These are phyloP conservation scores for Lacanobia oleracea DNA, from an alignment of 2,888 invertebrate species.

Conservation along the genomic window DNA sequence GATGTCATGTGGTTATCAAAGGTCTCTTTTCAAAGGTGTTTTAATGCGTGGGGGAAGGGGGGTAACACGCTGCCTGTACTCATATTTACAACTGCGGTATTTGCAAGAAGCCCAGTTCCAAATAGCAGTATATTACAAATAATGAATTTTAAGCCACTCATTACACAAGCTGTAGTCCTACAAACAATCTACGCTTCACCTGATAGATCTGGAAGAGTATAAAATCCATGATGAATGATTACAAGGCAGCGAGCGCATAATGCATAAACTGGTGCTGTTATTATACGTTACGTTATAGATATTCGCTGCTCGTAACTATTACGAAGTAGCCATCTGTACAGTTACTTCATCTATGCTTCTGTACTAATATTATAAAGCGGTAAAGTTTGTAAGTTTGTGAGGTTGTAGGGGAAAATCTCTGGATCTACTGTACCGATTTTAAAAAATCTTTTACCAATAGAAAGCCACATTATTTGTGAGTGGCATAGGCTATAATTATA, in stretches of 20 bases:
- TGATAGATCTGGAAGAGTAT: conserved; percentile 42
- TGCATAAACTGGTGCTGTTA: conserved; percentile 49
- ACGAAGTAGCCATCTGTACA: conserved; percentile 38
- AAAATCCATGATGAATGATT: conserved; percentile 56
- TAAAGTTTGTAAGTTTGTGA: too few species aligned
- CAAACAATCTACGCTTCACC: conserved; percentile 18
- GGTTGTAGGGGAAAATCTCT: too few species aligned
- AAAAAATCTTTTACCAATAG: too few species aligned
- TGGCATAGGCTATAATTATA: too few species aligned
- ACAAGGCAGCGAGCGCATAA: conserved; percentile 40
- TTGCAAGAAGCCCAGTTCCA: neutral
- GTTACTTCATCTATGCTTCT: conserved; percentile 48
- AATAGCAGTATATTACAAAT: neutral
- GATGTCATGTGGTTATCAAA: too few species aligned
- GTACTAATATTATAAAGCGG: too few species aligned
- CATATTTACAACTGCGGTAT: neutral
- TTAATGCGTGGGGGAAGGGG: neutral
- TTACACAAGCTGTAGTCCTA: conserved; percentile 20
- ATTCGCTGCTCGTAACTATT: conserved; percentile 45
- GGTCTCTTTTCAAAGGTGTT: neutral
- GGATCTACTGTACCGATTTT: too few species aligned
- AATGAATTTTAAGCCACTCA: neutral
- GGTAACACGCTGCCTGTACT: neutral
- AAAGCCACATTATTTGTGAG: too few species aligned
- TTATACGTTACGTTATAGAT: conserved; percentile 50